Conservation (phyloP, 2,797 vertebrate genomes). For the Scleropages formosus region DNA sequence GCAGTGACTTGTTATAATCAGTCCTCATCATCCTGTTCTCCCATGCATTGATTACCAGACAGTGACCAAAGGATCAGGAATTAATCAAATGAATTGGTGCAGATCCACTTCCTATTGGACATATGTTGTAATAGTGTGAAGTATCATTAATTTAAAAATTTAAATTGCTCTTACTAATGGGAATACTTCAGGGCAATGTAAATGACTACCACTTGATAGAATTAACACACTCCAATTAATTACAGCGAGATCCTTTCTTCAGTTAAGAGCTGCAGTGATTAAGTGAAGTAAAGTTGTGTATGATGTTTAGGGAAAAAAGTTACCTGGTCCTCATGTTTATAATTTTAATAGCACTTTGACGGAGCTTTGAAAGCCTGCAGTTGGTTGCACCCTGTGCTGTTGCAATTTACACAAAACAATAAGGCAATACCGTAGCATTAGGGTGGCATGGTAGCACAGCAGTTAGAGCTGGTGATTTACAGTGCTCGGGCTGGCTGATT, state of each 20-base stretch:
- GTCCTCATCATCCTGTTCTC: not conserved
- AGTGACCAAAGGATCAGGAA: not conserved
- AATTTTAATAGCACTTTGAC: not conserved
- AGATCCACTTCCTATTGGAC: not conserved
- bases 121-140: not conserved
- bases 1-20: not conserved
- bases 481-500: no score
- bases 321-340: not conserved
- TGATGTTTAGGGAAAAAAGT: not conserved
- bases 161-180: not conserved
- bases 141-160: not conserved
- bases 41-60: not conserved
- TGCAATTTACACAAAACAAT: not conserved
- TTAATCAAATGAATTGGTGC: not conserved
- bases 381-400: not conserved
- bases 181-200: not conserved
- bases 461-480: no score
- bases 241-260: not conserved
- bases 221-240: not conserved
- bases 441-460: no score
- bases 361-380: not conserved
- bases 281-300: not conserved
- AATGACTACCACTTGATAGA: conserved; percentile 1
- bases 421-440: not conserved
- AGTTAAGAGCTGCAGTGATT: not conserved